Evolutionary conservation across 1,140 invertebrate species (phyloP).

Genomic region (Muscidifurax raptorellus): DNA sequence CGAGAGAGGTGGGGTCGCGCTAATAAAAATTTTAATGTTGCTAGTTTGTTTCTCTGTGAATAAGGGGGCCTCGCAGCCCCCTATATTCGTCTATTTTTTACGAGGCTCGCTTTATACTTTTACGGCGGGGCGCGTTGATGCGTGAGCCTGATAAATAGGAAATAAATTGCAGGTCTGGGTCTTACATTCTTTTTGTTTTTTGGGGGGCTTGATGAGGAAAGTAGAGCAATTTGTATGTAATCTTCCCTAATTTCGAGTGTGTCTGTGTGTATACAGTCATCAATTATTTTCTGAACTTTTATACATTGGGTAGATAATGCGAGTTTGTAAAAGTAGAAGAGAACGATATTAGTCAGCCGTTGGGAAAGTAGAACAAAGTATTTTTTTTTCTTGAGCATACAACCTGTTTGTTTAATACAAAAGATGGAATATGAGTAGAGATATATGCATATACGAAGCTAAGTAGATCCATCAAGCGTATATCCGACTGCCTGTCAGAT

Average conservation of each 20-base stretch:
- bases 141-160: background rate
- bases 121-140: background rate
- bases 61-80: background rate
- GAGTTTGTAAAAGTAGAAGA: background rate
- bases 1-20: background rate
- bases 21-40: conserved; percentile 38
- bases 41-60: conserved; percentile 38
- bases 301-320: background rate
- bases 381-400: background rate
- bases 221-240: background rate
- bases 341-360: background rate
- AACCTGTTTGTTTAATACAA: background rate
- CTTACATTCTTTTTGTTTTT: background rate
- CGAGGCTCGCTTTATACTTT: conserved; percentile 5
- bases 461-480: conserved; percentile 10
- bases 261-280: background rate
- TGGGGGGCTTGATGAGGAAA: background rate
- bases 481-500: conserved; percentile 14
- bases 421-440: background rate
- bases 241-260: background rate
- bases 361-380: background rate
- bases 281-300: background rate
- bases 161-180: background rate
- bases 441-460: background rate
- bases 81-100: background rate